phyloP scores from a whole-genome alignment of 2,888 invertebrate species.

The Kuschelorhynchus macadamiae region DNA sequence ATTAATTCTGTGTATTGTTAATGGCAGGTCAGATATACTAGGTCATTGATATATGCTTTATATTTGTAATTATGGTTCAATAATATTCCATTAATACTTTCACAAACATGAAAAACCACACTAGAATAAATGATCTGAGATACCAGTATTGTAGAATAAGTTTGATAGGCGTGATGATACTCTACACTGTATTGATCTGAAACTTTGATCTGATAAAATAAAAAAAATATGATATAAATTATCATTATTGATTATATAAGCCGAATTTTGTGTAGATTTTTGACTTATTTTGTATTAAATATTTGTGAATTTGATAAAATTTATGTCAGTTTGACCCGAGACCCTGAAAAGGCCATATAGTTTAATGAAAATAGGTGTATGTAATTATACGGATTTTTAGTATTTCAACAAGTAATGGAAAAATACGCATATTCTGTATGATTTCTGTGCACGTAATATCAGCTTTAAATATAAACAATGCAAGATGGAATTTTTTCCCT shows the following conservation, averaged over 20 bases:
- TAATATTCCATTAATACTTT: slow-evolving; percentile 4
- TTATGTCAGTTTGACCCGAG: background rate
- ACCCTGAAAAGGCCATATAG: background rate
- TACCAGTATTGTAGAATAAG: slow-evolving; percentile 20
- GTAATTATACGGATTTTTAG: no score
- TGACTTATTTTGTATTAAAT: slow-evolving; percentile 13
- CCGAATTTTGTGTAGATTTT: slow-evolving; percentile 4
- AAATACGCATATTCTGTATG: no score
- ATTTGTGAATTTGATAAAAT: slow-evolving; percentile 16
- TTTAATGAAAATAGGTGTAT: no score
- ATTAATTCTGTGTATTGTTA: no score
- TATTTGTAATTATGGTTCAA: no score
- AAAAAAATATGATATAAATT: background rate
- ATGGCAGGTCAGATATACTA: no score
- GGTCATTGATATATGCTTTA: no score
- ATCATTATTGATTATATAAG: background rate
- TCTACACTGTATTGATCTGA: slow-evolving; percentile 14
- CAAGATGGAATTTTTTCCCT: no score
- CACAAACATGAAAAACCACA: background rate
- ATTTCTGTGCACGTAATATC: no score
- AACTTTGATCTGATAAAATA: slow-evolving; percentile 10
- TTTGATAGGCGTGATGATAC: slow-evolving; percentile 6
- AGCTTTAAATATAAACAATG: no score
- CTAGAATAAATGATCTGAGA: slow-evolving; percentile 4
- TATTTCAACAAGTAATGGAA: no score